Conservation (phyloP, 1,140 invertebrate genomes). For the Asbolus verrucosus region DNA sequence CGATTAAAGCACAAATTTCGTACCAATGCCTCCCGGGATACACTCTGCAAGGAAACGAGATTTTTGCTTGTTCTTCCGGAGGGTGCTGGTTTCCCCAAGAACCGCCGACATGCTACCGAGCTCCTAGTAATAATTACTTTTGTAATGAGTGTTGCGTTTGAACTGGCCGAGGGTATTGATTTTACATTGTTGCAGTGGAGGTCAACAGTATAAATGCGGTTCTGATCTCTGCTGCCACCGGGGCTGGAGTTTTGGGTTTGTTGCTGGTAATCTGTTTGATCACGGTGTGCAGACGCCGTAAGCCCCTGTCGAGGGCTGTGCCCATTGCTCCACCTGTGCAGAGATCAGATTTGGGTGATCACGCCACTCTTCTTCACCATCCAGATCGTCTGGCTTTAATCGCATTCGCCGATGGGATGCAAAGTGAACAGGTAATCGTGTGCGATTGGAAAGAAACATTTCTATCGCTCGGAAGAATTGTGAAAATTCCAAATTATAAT, state of each 20-base stretch:
- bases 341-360: constrained; percentile 56
- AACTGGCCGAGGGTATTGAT: background rate
- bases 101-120: constrained; percentile 56
- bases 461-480: no score
- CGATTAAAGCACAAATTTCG: constrained; percentile 63
- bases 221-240: constrained; percentile 63
- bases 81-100: constrained; percentile 67
- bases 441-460: background rate
- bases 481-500: no score
- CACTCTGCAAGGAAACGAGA: constrained; percentile 63
- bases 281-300: constrained; percentile 60
- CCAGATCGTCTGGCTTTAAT: constrained; percentile 67
- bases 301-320: constrained; percentile 56
- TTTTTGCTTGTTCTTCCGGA: constrained; percentile 63
- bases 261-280: constrained; percentile 63
- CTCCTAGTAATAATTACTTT: constrained; percentile 48
- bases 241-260: constrained; percentile 63
- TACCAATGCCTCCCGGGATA: constrained; percentile 66
- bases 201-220: constrained; percentile 58
- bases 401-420: constrained; percentile 67
- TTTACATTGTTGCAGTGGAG: constrained; percentile 52
- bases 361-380: constrained; percentile 59
- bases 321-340: constrained; percentile 54
- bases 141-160: constrained; percentile 37
- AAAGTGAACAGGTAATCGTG: constrained; percentile 61